Evolutionary conservation across 1,140 invertebrate genomes (phyloP), one percentile per base, ranked within the genome.

Genomic region (Eueides isabella): DNA sequence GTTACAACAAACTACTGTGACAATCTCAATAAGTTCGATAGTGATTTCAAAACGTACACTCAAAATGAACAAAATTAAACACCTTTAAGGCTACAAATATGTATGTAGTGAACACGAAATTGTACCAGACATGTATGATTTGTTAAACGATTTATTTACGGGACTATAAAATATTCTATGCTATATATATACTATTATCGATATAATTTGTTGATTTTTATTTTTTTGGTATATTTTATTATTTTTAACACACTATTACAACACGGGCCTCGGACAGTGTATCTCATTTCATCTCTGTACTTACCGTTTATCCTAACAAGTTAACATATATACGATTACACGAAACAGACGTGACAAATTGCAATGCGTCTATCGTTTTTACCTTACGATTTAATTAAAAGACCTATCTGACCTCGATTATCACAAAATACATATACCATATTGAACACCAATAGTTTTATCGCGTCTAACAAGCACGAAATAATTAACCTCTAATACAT

Each of bases 311-410:
- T 70, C 78, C 82, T 89, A 26, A 55, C 48, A 90, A 84, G 81
- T 87, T 86, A 89, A 90, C 85, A 88, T 81, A 85, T 86, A 88
- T 84, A 88, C 80, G 82, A 88, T 85, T 87, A 91, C 80, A 87
- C 79, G 80, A 83, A 82, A 89, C 79, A 83, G 48, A 55, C 72
- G 80, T 85, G 85, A 90, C n/a, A n/a, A 90, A 80, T 87, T 85
- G 83, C 82, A 85, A 86, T 85, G 84, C 84, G 79, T 86, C 80
- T 85, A 84, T 80, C 77, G 78, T n/a, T 76, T 80, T 80, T 80
- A 85, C 74, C 83, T 82, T 86, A 86, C 71, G 70, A 79, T 79
- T 80, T 76, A 85, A 79, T 63, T 77, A 80, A 87, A 85, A 85
- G 84, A 85, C 48, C 48, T 55, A 85, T 84, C 78, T 82, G 84